Evolutionary conservation across 2,113 vertebrate species (phyloP), one percentile per base, ranked within the genome.

Genomic region (Crotalus helleri): DNA sequence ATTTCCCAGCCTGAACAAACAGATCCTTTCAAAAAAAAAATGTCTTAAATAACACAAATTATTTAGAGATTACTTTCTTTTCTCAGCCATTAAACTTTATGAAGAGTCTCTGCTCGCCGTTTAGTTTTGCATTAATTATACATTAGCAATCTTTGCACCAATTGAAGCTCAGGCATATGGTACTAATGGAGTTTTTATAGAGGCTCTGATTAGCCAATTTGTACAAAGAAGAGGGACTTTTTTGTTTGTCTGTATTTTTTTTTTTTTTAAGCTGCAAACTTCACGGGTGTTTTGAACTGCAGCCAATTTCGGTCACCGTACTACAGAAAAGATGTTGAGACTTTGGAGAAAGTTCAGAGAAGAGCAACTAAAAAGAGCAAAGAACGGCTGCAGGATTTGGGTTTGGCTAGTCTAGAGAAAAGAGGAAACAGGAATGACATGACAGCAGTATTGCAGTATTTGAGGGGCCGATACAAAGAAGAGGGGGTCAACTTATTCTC

Each of bases 91-190:
- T 88, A 94, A n/a, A 39, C 39, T 93, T 93, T 93, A 90, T 94
- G 87, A 12, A n/a, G 4, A 46, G 74, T 93, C 58, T 54, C 92
- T 57, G 57, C 85, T 69, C 89, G 89, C 55, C 90, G 51, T 59
- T 93, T 94, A 87, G 92, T 94, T 95, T 95, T 94, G 12, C 55
- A 74, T 91, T 95, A 85, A 95, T 96, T 96, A 93, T 53, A 85
- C 92, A 90, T 87, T 95, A 91, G n/a, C 55, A 93, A 9, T 92
- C 94, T 33, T 74, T 87, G 4, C 12, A 1, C 51, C 93, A 91
- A 92, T 92, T 91, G 90, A 26, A 95, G 54, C 46, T 21, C 44
- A 33, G 57, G 90, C 61, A 69, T 89, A 57, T 49, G 10, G 54
- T 91, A 59, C 46, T 94, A 90, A 92, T 88, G 91, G 86, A 26